These are phyloP conservation scores for Zaprionus tsacasi DNA, from an alignment of 1,140 invertebrate species.

Conservation along the genomic window DNA sequence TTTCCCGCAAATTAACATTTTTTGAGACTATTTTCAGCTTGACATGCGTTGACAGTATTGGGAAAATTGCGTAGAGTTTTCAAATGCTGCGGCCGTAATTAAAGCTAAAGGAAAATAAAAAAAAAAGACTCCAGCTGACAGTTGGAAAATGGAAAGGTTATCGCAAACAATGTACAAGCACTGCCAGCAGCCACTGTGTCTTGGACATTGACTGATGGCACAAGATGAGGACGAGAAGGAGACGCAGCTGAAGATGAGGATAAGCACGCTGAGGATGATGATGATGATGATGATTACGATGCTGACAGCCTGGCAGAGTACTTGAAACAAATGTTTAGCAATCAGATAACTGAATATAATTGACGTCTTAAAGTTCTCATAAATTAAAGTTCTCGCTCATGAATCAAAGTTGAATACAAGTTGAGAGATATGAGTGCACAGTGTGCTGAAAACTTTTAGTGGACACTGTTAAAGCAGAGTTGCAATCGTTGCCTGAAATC, in stretches of 20 bases:
- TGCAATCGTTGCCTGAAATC: constrained; percentile 1
- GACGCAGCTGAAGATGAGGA: constrained; percentile 36
- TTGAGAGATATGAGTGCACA: neutral
- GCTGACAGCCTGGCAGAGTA: constrained; percentile 62
- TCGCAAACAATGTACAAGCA: constrained; percentile 27
- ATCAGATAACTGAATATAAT: constrained; percentile 66
- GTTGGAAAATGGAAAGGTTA: constrained; percentile 78
- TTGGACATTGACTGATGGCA: constrained; percentile 70
- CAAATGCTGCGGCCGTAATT: constrained; percentile 62
- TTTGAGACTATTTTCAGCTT: constrained; percentile 42
- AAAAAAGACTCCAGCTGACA: constrained; percentile 47
- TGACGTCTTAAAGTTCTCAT: constrained; percentile 23
- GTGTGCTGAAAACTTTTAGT: neutral
- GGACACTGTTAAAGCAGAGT: neutral
- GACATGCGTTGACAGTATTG: constrained; percentile 74
- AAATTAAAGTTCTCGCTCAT: neutral
- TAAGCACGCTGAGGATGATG: constrained; percentile 41
- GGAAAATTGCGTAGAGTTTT: constrained; percentile 72
- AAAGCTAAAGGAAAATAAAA: constrained; percentile 13
- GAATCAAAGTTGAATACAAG: neutral
- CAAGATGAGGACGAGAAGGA: constrained; percentile 3
- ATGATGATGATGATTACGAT: constrained; percentile 21
- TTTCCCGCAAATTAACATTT: constrained; percentile 69
- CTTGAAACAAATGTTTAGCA: constrained; percentile 59
- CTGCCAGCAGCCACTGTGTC: constrained; percentile 11